phyloP scores from a whole-genome alignment of 1,140 invertebrate genomes.

The Pemphigus obesinymphae region DNA sequence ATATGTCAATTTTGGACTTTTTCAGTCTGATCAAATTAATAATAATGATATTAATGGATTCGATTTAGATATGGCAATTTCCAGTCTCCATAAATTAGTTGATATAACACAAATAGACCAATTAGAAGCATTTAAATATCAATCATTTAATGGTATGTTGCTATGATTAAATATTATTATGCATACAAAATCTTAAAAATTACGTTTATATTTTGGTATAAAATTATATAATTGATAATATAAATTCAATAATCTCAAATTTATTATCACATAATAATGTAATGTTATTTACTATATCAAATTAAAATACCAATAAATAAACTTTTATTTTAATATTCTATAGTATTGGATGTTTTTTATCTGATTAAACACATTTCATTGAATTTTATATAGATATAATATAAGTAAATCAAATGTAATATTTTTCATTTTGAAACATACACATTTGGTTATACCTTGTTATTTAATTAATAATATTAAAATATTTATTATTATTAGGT shows the following conservation, averaged over 20 bases:
- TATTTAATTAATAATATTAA: background rate
- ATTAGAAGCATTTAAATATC: background rate
- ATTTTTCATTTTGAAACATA: background rate
- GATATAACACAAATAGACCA: slow-evolving; percentile 1
- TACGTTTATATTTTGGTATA: too few relatives aligned
- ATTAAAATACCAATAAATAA: too few relatives aligned
- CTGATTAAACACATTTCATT: background rate
- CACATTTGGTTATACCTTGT: background rate
- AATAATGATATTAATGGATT: background rate
- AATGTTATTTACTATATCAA: too few relatives aligned
- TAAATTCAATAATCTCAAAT: too few relatives aligned
- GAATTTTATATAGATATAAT: background rate
- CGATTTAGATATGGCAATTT: slow-evolving; percentile 29
- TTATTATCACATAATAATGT: too few relatives aligned
- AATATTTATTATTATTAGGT: slow-evolving; percentile 3
- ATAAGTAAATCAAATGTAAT: too few relatives aligned
- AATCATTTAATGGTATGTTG: slow-evolving; percentile 12
- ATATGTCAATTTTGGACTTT: slow-evolving; percentile 30
- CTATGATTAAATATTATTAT: too few relatives aligned
- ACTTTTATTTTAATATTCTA: too few relatives aligned
- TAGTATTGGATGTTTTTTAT: too few relatives aligned
- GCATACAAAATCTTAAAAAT: too few relatives aligned
- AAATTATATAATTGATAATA: too few relatives aligned
- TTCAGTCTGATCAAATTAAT: slow-evolving; percentile 30
- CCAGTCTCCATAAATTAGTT: slow-evolving; percentile 18